Conservation (phyloP, 2,888 invertebrate genomes). For the Meteorus colon region DNA sequence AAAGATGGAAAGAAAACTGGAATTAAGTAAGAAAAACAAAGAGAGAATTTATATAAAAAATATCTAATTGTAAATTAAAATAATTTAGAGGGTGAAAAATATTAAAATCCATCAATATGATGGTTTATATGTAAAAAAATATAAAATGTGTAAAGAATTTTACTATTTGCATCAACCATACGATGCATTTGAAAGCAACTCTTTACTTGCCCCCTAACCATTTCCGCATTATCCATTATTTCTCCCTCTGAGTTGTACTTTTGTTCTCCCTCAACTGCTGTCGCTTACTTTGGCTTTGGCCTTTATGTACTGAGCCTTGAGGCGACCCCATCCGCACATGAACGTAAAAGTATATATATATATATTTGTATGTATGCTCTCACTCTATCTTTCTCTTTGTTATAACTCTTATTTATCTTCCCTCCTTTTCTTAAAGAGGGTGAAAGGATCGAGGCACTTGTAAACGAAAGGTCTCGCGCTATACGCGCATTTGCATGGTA, state of each 20-base stretch:
- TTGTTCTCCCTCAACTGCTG: slow-evolving; percentile 28
- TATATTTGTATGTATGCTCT: background rate
- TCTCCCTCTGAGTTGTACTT: slow-evolving; percentile 27
- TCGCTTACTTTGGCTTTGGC: slow-evolving; percentile 33
- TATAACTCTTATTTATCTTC: background rate
- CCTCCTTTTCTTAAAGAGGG: slow-evolving; percentile 28
- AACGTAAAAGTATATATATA: background rate
- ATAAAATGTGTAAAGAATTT: background rate
- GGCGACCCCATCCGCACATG: slow-evolving; percentile 14
- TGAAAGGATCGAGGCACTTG: slow-evolving; percentile 42
- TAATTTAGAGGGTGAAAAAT: background rate
- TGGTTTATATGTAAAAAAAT: no score
- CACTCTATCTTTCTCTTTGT: slow-evolving; percentile 4
- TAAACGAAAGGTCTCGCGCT: slow-evolving; percentile 44
- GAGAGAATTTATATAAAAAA: no score
- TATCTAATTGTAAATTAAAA: no score
- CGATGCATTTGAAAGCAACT: slow-evolving; percentile 21
- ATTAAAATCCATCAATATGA: background rate
- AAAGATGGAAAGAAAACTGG: no score
- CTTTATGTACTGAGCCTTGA: slow-evolving; percentile 31
- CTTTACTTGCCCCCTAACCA: slow-evolving; percentile 30
- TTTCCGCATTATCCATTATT: slow-evolving; percentile 40
- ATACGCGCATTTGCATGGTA: slow-evolving; percentile 50
- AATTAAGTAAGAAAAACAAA: no score
- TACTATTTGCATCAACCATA: slow-evolving; percentile 2